Conservation (phyloP, 2,797 vertebrate genomes). For the Remorina albescens region DNA sequence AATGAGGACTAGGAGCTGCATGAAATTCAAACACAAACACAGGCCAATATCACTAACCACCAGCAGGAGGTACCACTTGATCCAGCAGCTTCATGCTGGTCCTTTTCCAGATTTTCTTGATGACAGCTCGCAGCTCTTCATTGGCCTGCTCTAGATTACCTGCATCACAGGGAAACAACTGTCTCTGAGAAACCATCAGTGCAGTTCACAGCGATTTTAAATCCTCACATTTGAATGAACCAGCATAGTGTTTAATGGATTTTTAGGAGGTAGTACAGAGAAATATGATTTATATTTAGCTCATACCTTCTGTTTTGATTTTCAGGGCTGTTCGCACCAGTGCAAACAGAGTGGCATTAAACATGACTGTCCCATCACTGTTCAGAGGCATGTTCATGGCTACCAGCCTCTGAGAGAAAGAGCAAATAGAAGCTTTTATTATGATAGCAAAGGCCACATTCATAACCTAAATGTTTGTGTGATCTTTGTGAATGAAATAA, state of each 20-base stretch:
- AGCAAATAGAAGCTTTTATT: slow-evolving; percentile 25
- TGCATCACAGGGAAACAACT: slow-evolving; percentile 68
- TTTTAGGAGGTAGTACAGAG: neutral
- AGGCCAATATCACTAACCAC: slow-evolving; percentile 90
- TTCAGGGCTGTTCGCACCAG: slow-evolving; percentile 98
- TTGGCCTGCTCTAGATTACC: slow-evolving; percentile 99
- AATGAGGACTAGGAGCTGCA: slow-evolving; percentile 19
- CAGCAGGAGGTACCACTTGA: slow-evolving; percentile 98
- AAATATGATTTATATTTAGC: neutral
- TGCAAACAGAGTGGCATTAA: slow-evolving; percentile 98
- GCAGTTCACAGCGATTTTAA: slow-evolving; percentile 29
- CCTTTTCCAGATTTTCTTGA: slow-evolving; percentile 99
- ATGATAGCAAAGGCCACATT: neutral
- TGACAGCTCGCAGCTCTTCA: slow-evolving; percentile 98
- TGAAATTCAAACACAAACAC: slow-evolving; percentile 38
- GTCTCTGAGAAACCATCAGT: slow-evolving; percentile 35
- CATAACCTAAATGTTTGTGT: neutral
- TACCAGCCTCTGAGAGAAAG: slow-evolving; percentile 91
- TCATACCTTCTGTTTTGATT: slow-evolving; percentile 98
- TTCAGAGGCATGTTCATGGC: slow-evolving; percentile 99
- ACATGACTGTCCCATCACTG: slow-evolving; percentile 97
- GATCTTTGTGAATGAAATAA: slow-evolving; percentile 4
- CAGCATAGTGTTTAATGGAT: neutral
- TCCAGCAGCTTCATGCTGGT: slow-evolving; percentile 99
- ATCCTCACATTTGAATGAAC: slow-evolving; percentile 2